Evolutionary conservation across 2,113 vertebrate genomes (phyloP).

Genomic region (Helogale parvula): DNA sequence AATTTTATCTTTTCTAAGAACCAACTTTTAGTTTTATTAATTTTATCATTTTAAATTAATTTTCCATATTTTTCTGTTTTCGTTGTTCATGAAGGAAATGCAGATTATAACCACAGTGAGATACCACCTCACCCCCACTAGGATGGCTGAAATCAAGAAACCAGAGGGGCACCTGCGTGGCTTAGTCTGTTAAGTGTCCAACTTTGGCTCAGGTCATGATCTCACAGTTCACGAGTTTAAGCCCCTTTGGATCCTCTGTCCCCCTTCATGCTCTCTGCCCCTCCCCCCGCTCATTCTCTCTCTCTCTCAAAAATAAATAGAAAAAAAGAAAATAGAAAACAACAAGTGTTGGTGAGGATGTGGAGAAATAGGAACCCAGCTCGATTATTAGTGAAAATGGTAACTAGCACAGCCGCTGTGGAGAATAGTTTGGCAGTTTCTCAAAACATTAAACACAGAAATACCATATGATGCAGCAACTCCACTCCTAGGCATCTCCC

Average conservation of each 20-base stretch:
- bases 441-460: not conserved
- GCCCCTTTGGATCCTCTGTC: no score
- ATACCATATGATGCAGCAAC: not conserved
- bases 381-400: not conserved
- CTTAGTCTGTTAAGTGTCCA: no score
- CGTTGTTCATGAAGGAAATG: not conserved
- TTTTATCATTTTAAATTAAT: not conserved
- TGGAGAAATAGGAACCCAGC: not conserved
- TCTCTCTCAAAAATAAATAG: no score
- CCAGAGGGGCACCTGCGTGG: not conserved
- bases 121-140: not conserved
- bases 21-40: not conserved
- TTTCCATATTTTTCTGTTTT: not conserved
- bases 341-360: not conserved
- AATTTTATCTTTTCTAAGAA: not conserved
- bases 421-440: not conserved
- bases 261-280: no score
- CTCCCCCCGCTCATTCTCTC: no score
- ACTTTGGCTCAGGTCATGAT: no score
- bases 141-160: not conserved
- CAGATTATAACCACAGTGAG: not conserved
- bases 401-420: not conserved
- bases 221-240: no score
- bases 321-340: not conserved
- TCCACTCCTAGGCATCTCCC: not conserved